Conservation (phyloP, 1,140 invertebrate genomes). For the Neuroterus valhalla region DNA sequence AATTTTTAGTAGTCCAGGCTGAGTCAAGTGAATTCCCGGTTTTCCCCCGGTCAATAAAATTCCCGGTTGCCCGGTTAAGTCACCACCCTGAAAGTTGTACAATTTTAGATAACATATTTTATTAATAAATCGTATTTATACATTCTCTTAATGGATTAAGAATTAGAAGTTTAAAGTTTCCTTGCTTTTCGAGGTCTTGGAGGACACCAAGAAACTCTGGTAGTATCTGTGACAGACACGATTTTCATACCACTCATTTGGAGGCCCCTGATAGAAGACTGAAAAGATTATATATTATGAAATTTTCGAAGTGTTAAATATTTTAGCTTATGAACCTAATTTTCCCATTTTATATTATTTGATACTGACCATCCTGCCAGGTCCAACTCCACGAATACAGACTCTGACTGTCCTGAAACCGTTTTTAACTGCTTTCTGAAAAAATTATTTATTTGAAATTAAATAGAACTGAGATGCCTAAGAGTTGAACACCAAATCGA, state of each 20-base stretch:
- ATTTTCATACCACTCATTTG: conserved; percentile 92
- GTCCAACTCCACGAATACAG: conserved; percentile 86
- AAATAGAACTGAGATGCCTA: too few relatives aligned
- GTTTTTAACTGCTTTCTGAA: conserved; percentile 83
- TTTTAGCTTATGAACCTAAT: conserved; percentile 16
- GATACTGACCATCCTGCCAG: conserved; percentile 87
- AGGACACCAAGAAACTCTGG: conserved; percentile 86
- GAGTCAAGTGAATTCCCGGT: too few relatives aligned
- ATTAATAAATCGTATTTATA: conserved; percentile 31
- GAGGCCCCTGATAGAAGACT: conserved; percentile 94
- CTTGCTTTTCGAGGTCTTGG: conserved; percentile 84
- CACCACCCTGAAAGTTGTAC: neutral
- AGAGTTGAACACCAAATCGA: too few relatives aligned
- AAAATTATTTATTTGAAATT: conserved; percentile 48
- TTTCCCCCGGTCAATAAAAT: too few relatives aligned
- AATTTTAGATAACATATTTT: neutral
- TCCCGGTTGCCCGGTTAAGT: too few relatives aligned
- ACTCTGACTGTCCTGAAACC: conserved; percentile 86
- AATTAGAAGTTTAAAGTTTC: conserved; percentile 77
- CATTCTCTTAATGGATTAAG: neutral
- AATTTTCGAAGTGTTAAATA: conserved; percentile 10
- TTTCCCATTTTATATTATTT: neutral
- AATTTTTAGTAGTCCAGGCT: too few relatives aligned
- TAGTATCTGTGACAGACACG: conserved; percentile 92
- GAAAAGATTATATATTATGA: conserved; percentile 42